Evolutionary conservation across 2,888 invertebrate species (phyloP), one percentile per base, ranked within the genome.

Genomic region (Tiliacea aurago): DNA sequence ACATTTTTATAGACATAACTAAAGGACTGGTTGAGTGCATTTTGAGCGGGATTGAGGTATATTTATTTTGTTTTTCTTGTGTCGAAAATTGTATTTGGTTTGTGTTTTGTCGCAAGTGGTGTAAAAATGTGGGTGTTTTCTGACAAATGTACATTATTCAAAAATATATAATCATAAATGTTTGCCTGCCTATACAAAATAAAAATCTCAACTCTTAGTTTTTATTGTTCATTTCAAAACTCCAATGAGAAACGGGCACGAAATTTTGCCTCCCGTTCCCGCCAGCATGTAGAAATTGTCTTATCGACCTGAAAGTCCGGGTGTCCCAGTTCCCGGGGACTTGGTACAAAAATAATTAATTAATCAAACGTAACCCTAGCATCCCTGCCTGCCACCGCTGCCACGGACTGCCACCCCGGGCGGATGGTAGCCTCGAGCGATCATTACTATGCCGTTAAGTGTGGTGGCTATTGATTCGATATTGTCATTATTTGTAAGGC

Each of bases 261-360:
- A 28, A 55, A 13, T 53, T 23, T 23, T 23, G 23, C 23, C 23
- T 5, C 23, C 53, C 2, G 13, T 28, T 15, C 2, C 13, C 55
- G 20, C 56, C 33, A 62, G n/a, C 55, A 72, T 73, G 47, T 74
- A 78, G 66, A 70, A 73, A 80, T 77, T 70, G 70, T 77, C 66
- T 71, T 85, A 88, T 88, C 87, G 88, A 88, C 85, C 85, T 75
- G 67, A 72, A 75, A 73, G 73, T 72, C 80, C 73, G 76, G 79
- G 72, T 87, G 86, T 84, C 90, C 90, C 89, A 89, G 86, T 92
- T 91, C 83, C 84, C 85, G 88, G 88, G 84, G 87, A 89, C 87
- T 90, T 91, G 90, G 91, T 90, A 92, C 93, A 93, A 94, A 94
- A 94, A 94, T 94, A 94, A 95, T 95, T 94, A 95, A 95, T 95